phyloP scores from a whole-genome alignment of 2,888 invertebrate species.

The Perizoma flavofasciatum region DNA sequence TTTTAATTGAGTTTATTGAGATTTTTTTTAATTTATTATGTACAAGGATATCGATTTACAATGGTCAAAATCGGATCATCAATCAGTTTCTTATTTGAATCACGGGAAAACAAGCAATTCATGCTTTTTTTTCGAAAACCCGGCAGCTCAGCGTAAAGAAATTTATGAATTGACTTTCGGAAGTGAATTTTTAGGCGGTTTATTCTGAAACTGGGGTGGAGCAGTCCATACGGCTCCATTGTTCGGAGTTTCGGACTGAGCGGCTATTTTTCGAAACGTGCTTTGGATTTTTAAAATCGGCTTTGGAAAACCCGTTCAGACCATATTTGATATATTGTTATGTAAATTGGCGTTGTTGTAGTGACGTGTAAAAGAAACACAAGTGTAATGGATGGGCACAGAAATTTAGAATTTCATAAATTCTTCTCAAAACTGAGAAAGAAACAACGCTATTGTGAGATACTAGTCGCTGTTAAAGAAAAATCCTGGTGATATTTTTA shows the following conservation, averaged over 20 bases:
- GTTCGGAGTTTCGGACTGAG: slow-evolving; percentile 38
- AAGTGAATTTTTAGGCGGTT: slow-evolving; percentile 49
- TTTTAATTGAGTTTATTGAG: too few relatives aligned
- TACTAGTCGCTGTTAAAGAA: too few relatives aligned
- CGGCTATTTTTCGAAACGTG: slow-evolving; percentile 44
- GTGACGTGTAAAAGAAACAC: slow-evolving; percentile 35
- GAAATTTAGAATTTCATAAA: slow-evolving; percentile 14
- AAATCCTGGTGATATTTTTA: too few relatives aligned
- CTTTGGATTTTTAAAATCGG: slow-evolving; percentile 42
- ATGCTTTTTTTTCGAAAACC: slow-evolving; percentile 15
- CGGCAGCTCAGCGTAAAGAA: slow-evolving; percentile 29
- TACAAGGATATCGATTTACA: background rate
- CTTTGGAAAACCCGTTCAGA: slow-evolving; percentile 33
- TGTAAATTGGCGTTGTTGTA: slow-evolving; percentile 39
- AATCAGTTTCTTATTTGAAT: slow-evolving; percentile 10
- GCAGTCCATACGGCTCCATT: slow-evolving; percentile 38
- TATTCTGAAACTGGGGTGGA: slow-evolving; percentile 40
- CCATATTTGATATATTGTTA: slow-evolving; percentile 44
- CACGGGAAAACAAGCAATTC: background rate
- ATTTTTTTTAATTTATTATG: too few relatives aligned
- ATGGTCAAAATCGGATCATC: background rate
- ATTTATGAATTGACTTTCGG: slow-evolving; percentile 48
- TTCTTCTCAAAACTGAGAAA: background rate
- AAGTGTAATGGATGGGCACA: slow-evolving; percentile 12
- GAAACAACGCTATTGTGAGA: background rate